phyloP scores from a whole-genome alignment of 2,113 vertebrate species.

The Sclerurus mexicanus region DNA sequence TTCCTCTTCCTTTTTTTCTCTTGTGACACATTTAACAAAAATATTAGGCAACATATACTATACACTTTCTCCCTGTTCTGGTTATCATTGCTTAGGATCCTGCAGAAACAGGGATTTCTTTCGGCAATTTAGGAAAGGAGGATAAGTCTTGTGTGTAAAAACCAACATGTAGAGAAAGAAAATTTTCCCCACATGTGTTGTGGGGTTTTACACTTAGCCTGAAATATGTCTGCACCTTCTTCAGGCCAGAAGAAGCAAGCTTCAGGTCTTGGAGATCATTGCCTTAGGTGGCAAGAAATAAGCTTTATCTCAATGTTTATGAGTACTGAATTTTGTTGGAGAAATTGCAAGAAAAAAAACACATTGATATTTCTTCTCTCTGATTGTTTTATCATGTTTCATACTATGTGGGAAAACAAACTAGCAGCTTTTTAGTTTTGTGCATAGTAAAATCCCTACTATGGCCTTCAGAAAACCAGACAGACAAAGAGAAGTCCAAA shows the following conservation, averaged over 20 bases:
- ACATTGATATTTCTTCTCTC: not conserved
- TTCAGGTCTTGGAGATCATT: not conserved
- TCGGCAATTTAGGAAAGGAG: not conserved
- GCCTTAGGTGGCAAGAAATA: constrained; percentile 18
- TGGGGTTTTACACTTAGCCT: not conserved
- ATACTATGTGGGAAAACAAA: not conserved
- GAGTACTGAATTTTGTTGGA: not conserved
- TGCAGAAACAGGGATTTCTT: not conserved
- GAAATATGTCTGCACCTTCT: not conserved
- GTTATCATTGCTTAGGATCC: not conserved
- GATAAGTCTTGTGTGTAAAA: not conserved
- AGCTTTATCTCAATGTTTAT: not conserved
- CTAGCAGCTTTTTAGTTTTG: not conserved
- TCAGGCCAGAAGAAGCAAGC: not conserved
- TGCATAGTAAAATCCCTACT: not conserved
- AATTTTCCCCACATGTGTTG: not conserved
- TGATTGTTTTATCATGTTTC: not conserved
- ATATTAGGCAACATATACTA: not conserved
- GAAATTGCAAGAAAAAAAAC: not conserved
- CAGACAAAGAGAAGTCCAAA: not conserved
- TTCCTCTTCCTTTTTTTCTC: not conserved
- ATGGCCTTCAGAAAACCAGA: not conserved
- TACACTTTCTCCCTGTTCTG: not conserved
- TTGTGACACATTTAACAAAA: not conserved
- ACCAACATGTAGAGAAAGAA: not conserved